phyloP scores from a whole-genome alignment of 2,888 invertebrate species.

The Tinea semifulvella region DNA sequence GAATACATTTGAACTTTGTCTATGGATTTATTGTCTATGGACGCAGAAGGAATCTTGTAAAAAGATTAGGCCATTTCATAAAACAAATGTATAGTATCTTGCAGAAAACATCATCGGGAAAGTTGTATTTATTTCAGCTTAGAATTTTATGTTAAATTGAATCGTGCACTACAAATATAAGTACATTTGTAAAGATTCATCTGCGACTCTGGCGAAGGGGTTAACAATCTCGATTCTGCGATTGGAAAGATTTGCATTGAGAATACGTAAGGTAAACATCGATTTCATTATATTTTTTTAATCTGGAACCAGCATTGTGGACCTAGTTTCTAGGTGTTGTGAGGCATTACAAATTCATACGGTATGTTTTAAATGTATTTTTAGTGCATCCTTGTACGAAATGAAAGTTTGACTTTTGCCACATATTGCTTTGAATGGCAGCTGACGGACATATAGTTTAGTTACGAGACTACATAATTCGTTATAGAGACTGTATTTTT shows the following conservation, averaged over 20 bases:
- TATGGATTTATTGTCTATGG: constrained; percentile 48
- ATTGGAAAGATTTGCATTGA: constrained; percentile 64
- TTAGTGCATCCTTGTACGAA: constrained; percentile 65
- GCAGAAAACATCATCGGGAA: constrained; percentile 66
- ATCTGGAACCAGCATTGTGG: constrained; percentile 44
- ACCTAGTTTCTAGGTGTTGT: constrained; percentile 24
- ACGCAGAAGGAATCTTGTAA: constrained; percentile 68
- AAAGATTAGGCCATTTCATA: constrained; percentile 68
- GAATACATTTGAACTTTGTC: neutral
- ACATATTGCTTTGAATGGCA: constrained; percentile 67
- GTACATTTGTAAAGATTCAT: constrained; percentile 57
- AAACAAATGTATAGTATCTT: constrained; percentile 69
- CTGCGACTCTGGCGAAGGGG: constrained; percentile 58
- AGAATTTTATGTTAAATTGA: constrained; percentile 65
- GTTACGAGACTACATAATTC: constrained; percentile 40
- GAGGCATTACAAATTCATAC: constrained; percentile 22
- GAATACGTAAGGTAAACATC: constrained; percentile 68
- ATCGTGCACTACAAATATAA: constrained; percentile 54
- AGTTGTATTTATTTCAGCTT: constrained; percentile 68
- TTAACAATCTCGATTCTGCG: constrained; percentile 63
- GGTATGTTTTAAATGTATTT: constrained; percentile 60
- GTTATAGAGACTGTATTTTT: constrained; percentile 26
- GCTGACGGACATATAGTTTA: constrained; percentile 60
- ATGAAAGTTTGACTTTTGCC: constrained; percentile 69
- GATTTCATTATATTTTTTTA: constrained; percentile 59